Conservation (phyloP, 2,888 invertebrate species). For the Cheilosia grossa region DNA sequence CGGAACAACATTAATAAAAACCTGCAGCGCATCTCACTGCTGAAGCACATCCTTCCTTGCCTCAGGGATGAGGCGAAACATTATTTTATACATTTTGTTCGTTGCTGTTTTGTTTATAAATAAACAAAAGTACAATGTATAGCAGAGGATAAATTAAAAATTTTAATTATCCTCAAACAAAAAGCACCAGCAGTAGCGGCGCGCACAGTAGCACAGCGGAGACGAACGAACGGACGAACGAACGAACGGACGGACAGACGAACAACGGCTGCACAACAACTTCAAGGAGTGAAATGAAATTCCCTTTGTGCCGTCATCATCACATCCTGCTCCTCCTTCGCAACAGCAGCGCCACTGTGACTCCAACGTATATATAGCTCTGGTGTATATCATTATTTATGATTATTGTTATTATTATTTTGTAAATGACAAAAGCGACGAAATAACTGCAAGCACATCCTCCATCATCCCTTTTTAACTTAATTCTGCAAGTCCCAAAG, state of each 20-base stretch:
- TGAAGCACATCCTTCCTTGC: slow-evolving; percentile 59
- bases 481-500: slow-evolving; percentile 52
- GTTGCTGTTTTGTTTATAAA: slow-evolving; percentile 35
- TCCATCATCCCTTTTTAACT: slow-evolving; percentile 59
- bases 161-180: slow-evolving; percentile 72
- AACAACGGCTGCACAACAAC: slow-evolving; percentile 55
- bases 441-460: slow-evolving; percentile 45
- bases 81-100: slow-evolving; percentile 48
- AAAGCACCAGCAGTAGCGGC: slow-evolving; percentile 51
- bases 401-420: slow-evolving; percentile 70
- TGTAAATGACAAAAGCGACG: slow-evolving; percentile 69
- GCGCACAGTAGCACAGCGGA: slow-evolving; percentile 50
- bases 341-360: not conserved
- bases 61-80: slow-evolving; percentile 62
- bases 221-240: slow-evolving; percentile 18
- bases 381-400: slow-evolving; percentile 60
- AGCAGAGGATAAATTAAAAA: slow-evolving; percentile 72
- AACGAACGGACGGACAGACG: slow-evolving; percentile 46
- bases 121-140: slow-evolving; percentile 67
- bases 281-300: slow-evolving; percentile 68
- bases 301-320: slow-evolving; percentile 69
- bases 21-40: slow-evolving; percentile 66
- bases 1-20: slow-evolving; percentile 72
- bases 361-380: not conserved
- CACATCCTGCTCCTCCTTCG: slow-evolving; percentile 24